Conservation (phyloP, 2,888 invertebrate species). For the Drosophila ochracea region DNA sequence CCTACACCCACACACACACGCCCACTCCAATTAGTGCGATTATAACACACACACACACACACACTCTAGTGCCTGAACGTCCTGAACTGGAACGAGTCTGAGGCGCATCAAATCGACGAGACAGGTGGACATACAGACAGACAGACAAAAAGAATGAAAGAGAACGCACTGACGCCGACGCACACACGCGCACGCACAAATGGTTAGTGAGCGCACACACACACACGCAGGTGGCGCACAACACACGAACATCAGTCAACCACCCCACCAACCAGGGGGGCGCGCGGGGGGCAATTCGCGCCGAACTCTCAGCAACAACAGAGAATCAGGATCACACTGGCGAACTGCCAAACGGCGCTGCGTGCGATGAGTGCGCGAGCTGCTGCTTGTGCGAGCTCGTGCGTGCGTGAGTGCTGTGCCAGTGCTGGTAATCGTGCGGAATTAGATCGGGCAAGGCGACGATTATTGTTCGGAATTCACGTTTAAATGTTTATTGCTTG, state of each 20-base stretch:
- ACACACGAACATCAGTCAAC: constrained; percentile 47
- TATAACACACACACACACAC: neutral
- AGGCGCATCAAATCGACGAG: constrained; percentile 10
- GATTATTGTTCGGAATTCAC: constrained; percentile 55
- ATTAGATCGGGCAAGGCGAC: constrained; percentile 18
- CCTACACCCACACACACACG: neutral
- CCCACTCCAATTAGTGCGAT: constrained; percentile 1
- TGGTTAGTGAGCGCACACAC: constrained; percentile 12
- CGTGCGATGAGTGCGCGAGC: constrained; percentile 5
- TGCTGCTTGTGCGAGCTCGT: constrained; percentile 3
- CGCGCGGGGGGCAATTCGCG: constrained; percentile 25
- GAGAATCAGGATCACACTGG: constrained; percentile 59
- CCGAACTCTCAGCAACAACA: constrained; percentile 49
- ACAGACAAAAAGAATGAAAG: neutral
- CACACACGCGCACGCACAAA: constrained; percentile 17
- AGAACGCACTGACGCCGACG: constrained; percentile 5
- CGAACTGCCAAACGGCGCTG: constrained; percentile 37
- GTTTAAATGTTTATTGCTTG: constrained; percentile 74
- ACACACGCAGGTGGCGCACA: constrained; percentile 38
- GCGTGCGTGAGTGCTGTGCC: constrained; percentile 18
- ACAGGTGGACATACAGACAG: neutral
- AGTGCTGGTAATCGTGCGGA: constrained; percentile 9
- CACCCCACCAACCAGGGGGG: constrained; percentile 54
- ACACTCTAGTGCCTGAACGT: constrained; percentile 3
- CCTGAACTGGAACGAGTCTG: neutral